These are phyloP conservation scores for Pteria penguin DNA, from an alignment of 2,888 invertebrate species.

Conservation along the genomic window DNA sequence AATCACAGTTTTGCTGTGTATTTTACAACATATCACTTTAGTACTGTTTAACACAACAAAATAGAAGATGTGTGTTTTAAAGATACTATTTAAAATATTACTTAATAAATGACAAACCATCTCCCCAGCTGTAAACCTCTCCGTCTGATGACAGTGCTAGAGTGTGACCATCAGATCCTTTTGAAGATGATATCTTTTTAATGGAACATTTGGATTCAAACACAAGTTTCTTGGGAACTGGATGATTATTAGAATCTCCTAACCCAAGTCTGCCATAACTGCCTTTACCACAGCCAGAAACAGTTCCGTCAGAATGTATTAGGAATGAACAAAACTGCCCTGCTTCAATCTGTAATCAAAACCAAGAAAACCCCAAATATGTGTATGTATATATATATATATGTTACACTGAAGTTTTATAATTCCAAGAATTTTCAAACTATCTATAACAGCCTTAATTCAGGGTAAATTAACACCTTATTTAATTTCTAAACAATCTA, in stretches of 20 bases:
- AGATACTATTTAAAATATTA: too few relatives aligned
- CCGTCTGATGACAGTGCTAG: slow-evolving; percentile 84
- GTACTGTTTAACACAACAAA: too few relatives aligned
- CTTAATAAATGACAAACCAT: too few relatives aligned
- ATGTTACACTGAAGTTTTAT: too few relatives aligned
- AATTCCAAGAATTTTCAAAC: too few relatives aligned
- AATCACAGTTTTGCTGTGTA: too few relatives aligned
- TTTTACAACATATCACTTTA: too few relatives aligned
- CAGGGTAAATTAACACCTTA: not conserved
- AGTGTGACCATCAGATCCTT: slow-evolving; percentile 85
- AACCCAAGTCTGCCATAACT: slow-evolving; percentile 85
- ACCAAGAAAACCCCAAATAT: too few relatives aligned
- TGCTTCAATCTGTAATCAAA: slow-evolving; percentile 83
- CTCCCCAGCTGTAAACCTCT: slow-evolving; percentile 86
- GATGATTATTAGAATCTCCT: slow-evolving; percentile 84
- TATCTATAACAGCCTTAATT: not conserved
- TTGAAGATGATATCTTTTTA: slow-evolving; percentile 83
- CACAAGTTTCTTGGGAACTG: slow-evolving; percentile 82
- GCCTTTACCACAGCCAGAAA: slow-evolving; percentile 85
- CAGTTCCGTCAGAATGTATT: slow-evolving; percentile 83
- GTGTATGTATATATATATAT: too few relatives aligned
- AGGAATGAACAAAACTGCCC: slow-evolving; percentile 85
- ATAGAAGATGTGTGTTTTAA: too few relatives aligned
- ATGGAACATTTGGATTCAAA: slow-evolving; percentile 81
- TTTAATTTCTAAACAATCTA: not conserved